A percentile compares a stretch with the other conserved stretches of the same genome.
Evolutionary conservation across 2,113 vertebrate genomes (phyloP).

Genomic region (Hipposideros armiger): DNA sequence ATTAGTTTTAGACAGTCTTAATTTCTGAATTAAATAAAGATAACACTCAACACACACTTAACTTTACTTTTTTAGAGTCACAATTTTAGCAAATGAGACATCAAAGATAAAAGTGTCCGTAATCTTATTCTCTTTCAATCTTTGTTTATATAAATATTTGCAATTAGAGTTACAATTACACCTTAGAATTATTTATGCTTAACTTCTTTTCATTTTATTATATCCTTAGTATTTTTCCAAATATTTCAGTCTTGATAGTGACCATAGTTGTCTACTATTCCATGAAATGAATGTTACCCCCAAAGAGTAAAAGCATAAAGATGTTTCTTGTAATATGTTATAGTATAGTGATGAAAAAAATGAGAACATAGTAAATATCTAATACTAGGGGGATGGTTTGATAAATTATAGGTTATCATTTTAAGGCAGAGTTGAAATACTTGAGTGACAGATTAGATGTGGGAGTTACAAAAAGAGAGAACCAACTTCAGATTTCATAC

Average conservation of each 20-base stretch:
- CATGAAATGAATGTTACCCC: not conserved
- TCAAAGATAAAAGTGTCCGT: not conserved
- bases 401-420: constrained; percentile 20
- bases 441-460: constrained; percentile 32
- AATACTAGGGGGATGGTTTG: not conserved
- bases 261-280: not conserved
- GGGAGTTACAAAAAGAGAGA: not conserved
- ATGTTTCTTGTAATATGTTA: not conserved
- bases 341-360: not conserved
- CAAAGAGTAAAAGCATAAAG: not conserved
- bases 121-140: not conserved
- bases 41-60: not conserved
- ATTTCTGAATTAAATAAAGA: constrained; percentile 7
- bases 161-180: not conserved
- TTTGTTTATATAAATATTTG: not conserved
- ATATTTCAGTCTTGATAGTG: not conserved
- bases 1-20: not conserved
- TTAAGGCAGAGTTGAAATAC: constrained; percentile 7
- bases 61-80: constrained; percentile 11
- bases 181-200: constrained; percentile 7
- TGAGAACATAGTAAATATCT: not conserved
- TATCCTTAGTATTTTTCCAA: constrained; percentile 21
- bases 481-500: not conserved
- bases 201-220: not conserved
- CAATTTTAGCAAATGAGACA: not conserved